Base-by-base conservation (phyloP, 1,140 invertebrate species). In the Conopomorpha cramerella region DNA sequence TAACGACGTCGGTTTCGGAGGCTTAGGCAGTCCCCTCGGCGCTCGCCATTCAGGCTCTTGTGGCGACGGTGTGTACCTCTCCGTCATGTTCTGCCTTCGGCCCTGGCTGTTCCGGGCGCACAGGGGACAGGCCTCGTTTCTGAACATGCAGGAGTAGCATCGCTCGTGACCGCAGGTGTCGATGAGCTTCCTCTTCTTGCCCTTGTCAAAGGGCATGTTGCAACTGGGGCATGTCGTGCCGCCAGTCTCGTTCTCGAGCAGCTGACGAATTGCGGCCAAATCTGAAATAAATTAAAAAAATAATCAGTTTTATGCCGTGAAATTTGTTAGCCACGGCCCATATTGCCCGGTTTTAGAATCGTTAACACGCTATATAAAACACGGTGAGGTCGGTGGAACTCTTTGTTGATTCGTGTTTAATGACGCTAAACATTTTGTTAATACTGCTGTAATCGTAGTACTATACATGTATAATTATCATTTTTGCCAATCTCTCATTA, bases 121-220 rank as follows among this genome's bases (percentile, higher is more conserved):
- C 15, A 95, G 82, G n/a, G 92, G 92, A 70, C 93, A 96, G 16
- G 86, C 81, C 70, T 95, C 92, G 77, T 89, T 92, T 51, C 86
- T 87, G 78, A 95, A 94, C 83, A 95, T 89, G 74, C 93, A 96
- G 43, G 90, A 88, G 80, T 95, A 96, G 78, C 93, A 96, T 29
- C 92, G 81, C 62, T 95, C 92, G 82, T 96, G 94, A 42, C 93
- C 93, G 76, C 93, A 97, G 34, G 90, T 88, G 78, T 96, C 94
- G 63, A 95, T 94, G 50, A 97, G 80, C 61, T 91, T 90, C 65
- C 94, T 84, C 78, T 95, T 94, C 77, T 95, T 95, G 71, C 93
- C 92, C 76, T 93, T 93, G 77, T 96, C 93, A 80, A 95, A 96
- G 43, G 92, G 92, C 85, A 94, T 92, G 65, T 90, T 86, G 78